These are phyloP conservation scores for Siniperca undulata DNA, from an alignment of 2,797 vertebrate species.

Conservation along the genomic window DNA sequence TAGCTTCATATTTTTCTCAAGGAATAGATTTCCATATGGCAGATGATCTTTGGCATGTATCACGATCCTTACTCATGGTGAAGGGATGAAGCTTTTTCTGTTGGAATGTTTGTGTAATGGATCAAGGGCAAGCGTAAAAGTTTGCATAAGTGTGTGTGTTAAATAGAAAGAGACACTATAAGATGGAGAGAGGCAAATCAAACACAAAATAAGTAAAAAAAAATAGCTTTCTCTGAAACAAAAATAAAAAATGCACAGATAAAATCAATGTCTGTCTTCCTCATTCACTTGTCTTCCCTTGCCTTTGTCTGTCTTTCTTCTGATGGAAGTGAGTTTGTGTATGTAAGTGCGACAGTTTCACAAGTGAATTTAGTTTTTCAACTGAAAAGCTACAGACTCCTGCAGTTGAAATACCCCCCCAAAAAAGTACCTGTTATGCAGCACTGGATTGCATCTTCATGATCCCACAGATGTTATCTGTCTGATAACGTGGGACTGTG, in stretches of 20 bases:
- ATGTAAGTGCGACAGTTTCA: not conserved
- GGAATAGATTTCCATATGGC: slow-evolving; percentile 51
- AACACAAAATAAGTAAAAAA: slow-evolving; percentile 14
- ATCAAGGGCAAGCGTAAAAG: slow-evolving; percentile 11
- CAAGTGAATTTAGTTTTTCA: slow-evolving; percentile 1
- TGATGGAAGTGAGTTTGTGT: slow-evolving; percentile 14
- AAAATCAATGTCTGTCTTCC: slow-evolving; percentile 9
- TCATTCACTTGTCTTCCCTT: slow-evolving; percentile 30
- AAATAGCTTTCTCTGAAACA: not conserved
- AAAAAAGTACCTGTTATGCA: not conserved
- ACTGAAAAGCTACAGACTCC: not conserved
- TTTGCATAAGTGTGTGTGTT: slow-evolving; percentile 5
- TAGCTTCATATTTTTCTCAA: slow-evolving; percentile 17
- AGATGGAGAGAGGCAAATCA: slow-evolving; percentile 10
- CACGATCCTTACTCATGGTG: slow-evolving; percentile 7
- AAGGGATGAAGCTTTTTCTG: slow-evolving; percentile 17
- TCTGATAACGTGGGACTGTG: not conserved
- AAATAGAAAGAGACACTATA: not conserved
- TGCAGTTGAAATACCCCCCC: not conserved
- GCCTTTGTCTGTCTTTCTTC: not conserved
- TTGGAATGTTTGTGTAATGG: slow-evolving; percentile 14
- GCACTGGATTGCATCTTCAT: not conserved
- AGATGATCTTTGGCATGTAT: slow-evolving; percentile 41
- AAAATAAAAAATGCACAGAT: slow-evolving; percentile 20
- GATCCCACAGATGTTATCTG: not conserved